Percentiles rank a stretch among this genome's conserved stretches.
These are phyloP conservation scores for Mesochorus sp. DNA, from an alignment of 2,888 invertebrate species.

Conservation along the genomic window DNA sequence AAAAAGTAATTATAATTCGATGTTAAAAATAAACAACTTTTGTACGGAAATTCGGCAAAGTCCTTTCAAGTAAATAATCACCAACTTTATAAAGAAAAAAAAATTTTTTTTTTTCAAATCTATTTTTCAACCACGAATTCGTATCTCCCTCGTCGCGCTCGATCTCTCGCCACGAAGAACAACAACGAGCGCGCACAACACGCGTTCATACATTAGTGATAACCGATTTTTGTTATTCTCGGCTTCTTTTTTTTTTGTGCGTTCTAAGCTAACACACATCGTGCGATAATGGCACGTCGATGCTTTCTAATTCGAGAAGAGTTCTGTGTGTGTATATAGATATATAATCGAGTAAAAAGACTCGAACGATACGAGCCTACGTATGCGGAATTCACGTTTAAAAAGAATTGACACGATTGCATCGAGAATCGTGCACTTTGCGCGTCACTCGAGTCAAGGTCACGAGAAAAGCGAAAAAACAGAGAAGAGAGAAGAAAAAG, in stretches of 20 bases:
- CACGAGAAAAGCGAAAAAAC: not conserved
- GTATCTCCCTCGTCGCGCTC: not conserved
- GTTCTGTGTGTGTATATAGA: not conserved
- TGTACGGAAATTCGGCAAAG: too few species aligned
- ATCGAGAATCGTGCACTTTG: slow-evolving; percentile 39
- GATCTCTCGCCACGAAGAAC: too few species aligned
- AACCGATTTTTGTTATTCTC: not conserved
- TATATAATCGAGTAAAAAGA: too few species aligned
- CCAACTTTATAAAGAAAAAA: too few species aligned
- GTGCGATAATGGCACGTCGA: not conserved
- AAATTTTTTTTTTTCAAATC: too few species aligned
- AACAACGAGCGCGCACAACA: too few species aligned
- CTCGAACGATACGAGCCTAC: not conserved
- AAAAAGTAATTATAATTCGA: too few species aligned
- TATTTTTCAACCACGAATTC: too few species aligned
- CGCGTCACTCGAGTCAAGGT: slow-evolving; percentile 44
- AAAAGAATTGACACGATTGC: slow-evolving; percentile 21
- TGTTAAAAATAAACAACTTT: too few species aligned
- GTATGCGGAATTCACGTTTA: slow-evolving; percentile 25
- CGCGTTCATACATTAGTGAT: not conserved
- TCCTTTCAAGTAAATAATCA: too few species aligned
- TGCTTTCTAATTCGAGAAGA: slow-evolving; percentile 21
- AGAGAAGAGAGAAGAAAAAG: not conserved
- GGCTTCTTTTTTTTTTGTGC: too few species aligned
- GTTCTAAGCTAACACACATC: slow-evolving; percentile 17